Conservation (phyloP, 2,888 invertebrate species). For the Cryptocephalus moraei region DNA sequence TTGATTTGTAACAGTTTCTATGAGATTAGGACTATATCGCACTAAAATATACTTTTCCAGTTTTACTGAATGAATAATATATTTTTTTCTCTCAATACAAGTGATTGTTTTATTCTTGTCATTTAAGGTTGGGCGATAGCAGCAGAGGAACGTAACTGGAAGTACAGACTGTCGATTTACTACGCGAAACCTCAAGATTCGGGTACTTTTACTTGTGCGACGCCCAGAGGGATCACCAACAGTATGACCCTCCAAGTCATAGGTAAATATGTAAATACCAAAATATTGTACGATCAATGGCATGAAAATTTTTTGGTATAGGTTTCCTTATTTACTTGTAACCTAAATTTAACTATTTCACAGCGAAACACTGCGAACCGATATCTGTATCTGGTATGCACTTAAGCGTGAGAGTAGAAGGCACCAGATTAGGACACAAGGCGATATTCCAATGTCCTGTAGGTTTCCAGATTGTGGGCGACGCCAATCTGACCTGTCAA, state of each 20-base stretch:
- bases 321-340: neutral
- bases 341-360: slow-evolving; percentile 4
- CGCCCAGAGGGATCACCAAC: slow-evolving; percentile 70
- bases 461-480: slow-evolving; percentile 70
- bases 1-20: too few species aligned
- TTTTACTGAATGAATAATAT: neutral
- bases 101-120: slow-evolving; percentile 9
- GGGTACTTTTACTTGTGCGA: slow-evolving; percentile 75
- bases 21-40: too few species aligned
- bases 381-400: slow-evolving; percentile 50
- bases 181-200: slow-evolving; percentile 76
- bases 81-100: too few species aligned
- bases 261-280: slow-evolving; percentile 46
- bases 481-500: slow-evolving; percentile 69
- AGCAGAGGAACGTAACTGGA: slow-evolving; percentile 65
- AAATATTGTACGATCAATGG: neutral
- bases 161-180: slow-evolving; percentile 71
- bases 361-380: slow-evolving; percentile 55
- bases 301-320: neutral
- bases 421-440: slow-evolving; percentile 66
- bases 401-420: slow-evolving; percentile 63
- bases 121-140: slow-evolving; percentile 64
- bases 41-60: neutral
- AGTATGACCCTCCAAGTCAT: slow-evolving; percentile 63
- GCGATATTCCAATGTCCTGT: slow-evolving; percentile 69